Evolutionary conservation across 2,888 invertebrate genomes (phyloP).

Genomic region (Eupithecia vulgata): DNA sequence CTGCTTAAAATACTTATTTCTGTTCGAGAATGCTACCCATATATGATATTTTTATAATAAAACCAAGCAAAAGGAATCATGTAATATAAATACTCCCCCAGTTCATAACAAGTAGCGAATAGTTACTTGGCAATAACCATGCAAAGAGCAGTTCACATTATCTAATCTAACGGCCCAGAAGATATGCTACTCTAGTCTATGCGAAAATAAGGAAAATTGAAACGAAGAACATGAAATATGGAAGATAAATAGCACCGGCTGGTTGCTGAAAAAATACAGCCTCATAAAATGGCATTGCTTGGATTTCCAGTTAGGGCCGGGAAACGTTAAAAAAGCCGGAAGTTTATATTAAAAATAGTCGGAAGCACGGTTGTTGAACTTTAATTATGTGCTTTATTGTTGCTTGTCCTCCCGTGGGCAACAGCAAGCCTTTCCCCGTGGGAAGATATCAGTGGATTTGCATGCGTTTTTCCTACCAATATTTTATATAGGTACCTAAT

Average conservation of each 20-base stretch:
- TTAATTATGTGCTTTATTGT: neutral
- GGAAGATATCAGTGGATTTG: neutral
- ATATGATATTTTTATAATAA: neutral
- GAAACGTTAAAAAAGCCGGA: slow-evolving; percentile 32
- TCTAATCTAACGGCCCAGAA: slow-evolving; percentile 24
- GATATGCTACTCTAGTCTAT: slow-evolving; percentile 24
- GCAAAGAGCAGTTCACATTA: slow-evolving; percentile 19
- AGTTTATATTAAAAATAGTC: neutral
- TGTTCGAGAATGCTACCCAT: no score
- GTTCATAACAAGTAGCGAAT: neutral
- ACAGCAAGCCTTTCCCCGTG: neutral
- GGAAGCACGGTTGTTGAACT: neutral
- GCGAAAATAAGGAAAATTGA: slow-evolving; percentile 57
- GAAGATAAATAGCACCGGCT: slow-evolving; percentile 60
- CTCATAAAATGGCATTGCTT: slow-evolving; percentile 65
- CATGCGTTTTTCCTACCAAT: neutral
- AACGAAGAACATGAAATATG: slow-evolving; percentile 63
- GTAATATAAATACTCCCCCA: neutral
- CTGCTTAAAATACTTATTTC: no score
- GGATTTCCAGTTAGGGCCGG: slow-evolving; percentile 56
- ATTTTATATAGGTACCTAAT: neutral
- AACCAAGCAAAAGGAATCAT: neutral
- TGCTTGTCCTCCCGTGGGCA: neutral
- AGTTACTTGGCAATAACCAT: slow-evolving; percentile 12
- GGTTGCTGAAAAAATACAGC: slow-evolving; percentile 61